Evolutionary conservation across 2,113 vertebrate species (phyloP), one percentile per base, ranked within the genome.

Genomic region (Dunckerocampus dactyliophorus): DNA sequence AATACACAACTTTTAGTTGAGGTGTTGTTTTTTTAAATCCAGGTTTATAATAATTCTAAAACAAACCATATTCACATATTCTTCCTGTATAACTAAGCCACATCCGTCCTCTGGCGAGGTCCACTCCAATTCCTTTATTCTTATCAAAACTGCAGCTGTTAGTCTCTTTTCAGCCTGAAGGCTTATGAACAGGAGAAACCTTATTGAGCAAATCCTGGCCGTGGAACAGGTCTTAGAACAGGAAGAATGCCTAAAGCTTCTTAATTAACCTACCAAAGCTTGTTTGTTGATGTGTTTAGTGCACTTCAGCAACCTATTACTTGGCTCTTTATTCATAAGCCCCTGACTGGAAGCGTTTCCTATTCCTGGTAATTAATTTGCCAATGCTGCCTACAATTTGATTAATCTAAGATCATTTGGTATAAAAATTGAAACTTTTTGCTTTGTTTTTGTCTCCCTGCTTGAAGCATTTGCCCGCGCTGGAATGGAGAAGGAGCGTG

Each of bases 351-450:
- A 55, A 57, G 50, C 61, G 7, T 67, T 52, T 47, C 24, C 62
- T 59, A 17, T 48, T 49, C 65, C n/a, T 15, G 3, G 19, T 56
- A 15, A 74, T 74, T 68, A 24, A 49, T 79, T 74, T 62, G 59
- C 58, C 47, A 8, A 28, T 34, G 17, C 55, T 67, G 56, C 59
- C 34, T 19, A 31, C 45, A 63, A 65, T 53, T 72, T 63, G 45
- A 82, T 72, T 79, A 71, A 76, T 81, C 71, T 61, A 62, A 63
- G 45, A 54, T 65, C 69, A 63, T 75, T 76, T 65, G 28, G 47
- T 63, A 62, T 57, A 13, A 47, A 31, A 66, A 65, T 21, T 42
- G 1, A 1, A 45, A 62, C 20, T 59, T 22, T 10, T 17, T 43
- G 8, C 19, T 57, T 42, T 60, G 42, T 52, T 46, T 64, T 14